A percentile compares a stretch with the other conserved stretches of the same genome.
phyloP scores from a whole-genome alignment of 2,113 vertebrate genomes.

The Galbula dea region DNA sequence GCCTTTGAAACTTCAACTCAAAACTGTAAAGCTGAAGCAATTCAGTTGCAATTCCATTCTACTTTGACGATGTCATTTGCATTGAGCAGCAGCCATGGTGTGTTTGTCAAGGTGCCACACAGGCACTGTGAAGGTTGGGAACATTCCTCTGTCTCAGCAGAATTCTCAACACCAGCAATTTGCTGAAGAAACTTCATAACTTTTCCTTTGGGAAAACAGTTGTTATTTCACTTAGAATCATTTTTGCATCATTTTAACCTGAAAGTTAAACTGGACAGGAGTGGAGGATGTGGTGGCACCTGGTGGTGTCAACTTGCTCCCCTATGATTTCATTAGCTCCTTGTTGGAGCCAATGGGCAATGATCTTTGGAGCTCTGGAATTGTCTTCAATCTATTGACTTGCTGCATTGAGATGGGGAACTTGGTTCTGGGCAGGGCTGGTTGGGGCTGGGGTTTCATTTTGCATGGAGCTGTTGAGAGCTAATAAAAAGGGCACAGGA shows the following conservation, averaged over 20 bases:
- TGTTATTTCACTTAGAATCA: neutral
- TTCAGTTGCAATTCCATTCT: neutral
- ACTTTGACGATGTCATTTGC: neutral
- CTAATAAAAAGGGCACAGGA: slow-evolving; percentile 17
- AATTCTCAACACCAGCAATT: neutral
- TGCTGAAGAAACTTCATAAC: neutral
- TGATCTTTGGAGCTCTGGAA: slow-evolving; percentile 36
- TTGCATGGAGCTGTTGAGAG: slow-evolving; percentile 4
- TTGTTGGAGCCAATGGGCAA: slow-evolving; percentile 9
- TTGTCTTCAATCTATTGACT: slow-evolving; percentile 44
- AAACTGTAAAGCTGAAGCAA: neutral
- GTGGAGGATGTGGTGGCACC: neutral
- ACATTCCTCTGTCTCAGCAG: neutral
- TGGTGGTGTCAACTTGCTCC: neutral
- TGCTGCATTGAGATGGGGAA: neutral
- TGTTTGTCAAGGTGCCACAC: neutral
- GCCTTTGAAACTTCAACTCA: neutral
- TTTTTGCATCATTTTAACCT: neutral
- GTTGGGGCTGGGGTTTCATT: slow-evolving; percentile 2
- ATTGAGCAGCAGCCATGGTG: neutral
- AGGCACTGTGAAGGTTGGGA: neutral
- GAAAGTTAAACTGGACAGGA: neutral
- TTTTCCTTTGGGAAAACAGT: neutral
- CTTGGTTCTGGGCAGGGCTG: neutral
- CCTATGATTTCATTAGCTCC: slow-evolving; percentile 12